Evolutionary conservation across 1,140 invertebrate species (phyloP).

Genomic region (Anoplolepis gracilipes): DNA sequence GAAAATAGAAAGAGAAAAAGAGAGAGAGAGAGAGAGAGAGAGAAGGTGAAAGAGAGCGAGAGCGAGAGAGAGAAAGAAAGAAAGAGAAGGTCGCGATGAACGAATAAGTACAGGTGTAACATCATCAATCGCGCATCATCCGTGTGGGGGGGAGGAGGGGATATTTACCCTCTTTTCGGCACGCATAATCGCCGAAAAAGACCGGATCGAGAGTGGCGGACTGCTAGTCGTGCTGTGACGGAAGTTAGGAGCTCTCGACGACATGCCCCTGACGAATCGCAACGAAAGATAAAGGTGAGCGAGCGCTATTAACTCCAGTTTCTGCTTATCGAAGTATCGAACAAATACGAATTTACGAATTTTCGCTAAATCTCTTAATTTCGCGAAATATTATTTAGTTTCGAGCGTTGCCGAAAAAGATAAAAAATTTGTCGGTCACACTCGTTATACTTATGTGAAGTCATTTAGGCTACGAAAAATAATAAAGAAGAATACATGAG

Average conservation of each 20-base stretch:
- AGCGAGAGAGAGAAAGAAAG: slow-evolving; percentile 27
- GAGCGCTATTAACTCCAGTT: not conserved
- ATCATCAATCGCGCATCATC: slow-evolving; percentile 39
- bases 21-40: slow-evolving; percentile 13
- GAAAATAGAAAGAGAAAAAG: not conserved
- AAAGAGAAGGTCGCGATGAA: slow-evolving; percentile 45
- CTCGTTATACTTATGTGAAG: not conserved
- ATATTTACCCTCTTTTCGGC: slow-evolving; percentile 19
- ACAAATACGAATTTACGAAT: not conserved
- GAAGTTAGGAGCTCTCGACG: slow-evolving; percentile 55
- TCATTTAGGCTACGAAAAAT: not conserved
- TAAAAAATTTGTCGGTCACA: not conserved
- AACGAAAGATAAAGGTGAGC: slow-evolving; percentile 69
- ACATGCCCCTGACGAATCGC: slow-evolving; percentile 66
- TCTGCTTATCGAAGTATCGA: not conserved
- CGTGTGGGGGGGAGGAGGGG: not conserved
- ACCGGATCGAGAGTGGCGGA: slow-evolving; percentile 43
- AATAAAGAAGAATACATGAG: too few relatives aligned
- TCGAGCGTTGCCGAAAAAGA: slow-evolving; percentile 8
- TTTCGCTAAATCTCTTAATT: not conserved
- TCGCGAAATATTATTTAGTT: not conserved
- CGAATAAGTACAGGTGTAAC: slow-evolving; percentile 51
- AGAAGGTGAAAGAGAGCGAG: slow-evolving; percentile 26
- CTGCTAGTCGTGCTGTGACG: slow-evolving; percentile 54
- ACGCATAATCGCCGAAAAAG: slow-evolving; percentile 38